Base-by-base conservation (phyloP, 1,140 invertebrate species). In the Reticulitermes speratus region DNA sequence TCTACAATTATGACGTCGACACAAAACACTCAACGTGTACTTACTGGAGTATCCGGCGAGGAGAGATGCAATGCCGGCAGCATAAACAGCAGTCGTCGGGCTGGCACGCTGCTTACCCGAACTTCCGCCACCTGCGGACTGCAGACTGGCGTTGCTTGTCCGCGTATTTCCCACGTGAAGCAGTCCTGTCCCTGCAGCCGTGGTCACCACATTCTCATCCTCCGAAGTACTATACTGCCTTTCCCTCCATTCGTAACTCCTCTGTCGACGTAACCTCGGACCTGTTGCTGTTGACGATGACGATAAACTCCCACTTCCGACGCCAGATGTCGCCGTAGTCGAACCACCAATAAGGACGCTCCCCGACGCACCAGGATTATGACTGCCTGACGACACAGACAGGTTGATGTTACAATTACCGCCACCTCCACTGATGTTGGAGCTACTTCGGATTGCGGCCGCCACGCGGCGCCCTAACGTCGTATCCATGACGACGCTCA, bases 31-130 rank as follows among this genome's bases (percentile, higher is more conserved):
- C 1, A 65, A 21, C 21, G 30, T n/a, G 85, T 45, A 88, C 88
- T 88, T 85, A 88, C 88, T 88, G 48, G 87, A 86, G 59, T 88
- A 88, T n/a, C 87, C 87, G 59, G 88, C 88, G 44, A 88, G 88
- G 2, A 88, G 86, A n/a, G 86, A 87, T 6, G 88, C 88, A 86
- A 88, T 88, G 82, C 88, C 88, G 23, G 87, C 87, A 69, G 88
- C 88, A 84, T 88, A 88, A 11, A 86, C 87, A 21, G 88, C 88
- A 30, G 87, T 32, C 1, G 87, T 87, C 21, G 87, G 87, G 44
- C 86, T 86, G n/a, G 83, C 83, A 38, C 86, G 82, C 44, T 69
- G 59, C 82, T 86, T 52, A 14, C 44, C 55, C 45, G 82, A 48
- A 23, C 52, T 11, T 14, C 19, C 30, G 44, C 38, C 21, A 6